Conservation (phyloP, 1,140 invertebrate species). For the Rhyacophila brunnea region DNA sequence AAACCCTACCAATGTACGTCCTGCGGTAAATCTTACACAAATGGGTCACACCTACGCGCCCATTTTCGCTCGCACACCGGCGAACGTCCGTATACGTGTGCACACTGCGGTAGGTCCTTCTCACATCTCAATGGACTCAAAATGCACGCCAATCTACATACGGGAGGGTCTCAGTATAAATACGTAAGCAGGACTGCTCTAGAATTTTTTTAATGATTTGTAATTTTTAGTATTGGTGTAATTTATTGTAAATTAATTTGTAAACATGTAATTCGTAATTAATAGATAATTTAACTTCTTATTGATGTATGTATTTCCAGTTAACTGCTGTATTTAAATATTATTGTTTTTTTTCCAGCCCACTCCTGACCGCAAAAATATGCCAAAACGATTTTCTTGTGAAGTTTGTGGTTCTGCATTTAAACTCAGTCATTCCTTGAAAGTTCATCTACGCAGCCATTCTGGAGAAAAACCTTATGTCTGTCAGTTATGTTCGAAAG, state of each 20-base stretch:
- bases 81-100: constrained; percentile 33
- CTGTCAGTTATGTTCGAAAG: constrained; percentile 50
- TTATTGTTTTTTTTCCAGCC: constrained; percentile 3
- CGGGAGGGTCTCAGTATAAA: constrained; percentile 14
- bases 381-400: constrained; percentile 35
- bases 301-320: too few species aligned
- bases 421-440: constrained; percentile 52
- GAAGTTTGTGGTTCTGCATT: constrained; percentile 55
- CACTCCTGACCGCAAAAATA: not conserved
- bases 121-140: constrained; percentile 26
- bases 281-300: too few species aligned
- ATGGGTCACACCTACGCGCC: constrained; percentile 24
- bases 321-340: too few species aligned
- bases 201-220: too few species aligned
- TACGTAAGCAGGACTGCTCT: too few species aligned
- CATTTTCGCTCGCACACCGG: constrained; percentile 34
- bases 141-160: constrained; percentile 19
- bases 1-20: constrained; percentile 71
- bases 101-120: constrained; percentile 34
- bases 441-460: constrained; percentile 46
- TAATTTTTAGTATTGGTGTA: too few species aligned
- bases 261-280: too few species aligned
- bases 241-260: too few species aligned
- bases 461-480: constrained; percentile 47
- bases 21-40: constrained; percentile 60